These are phyloP conservation scores for Tribolium castaneum DNA, from an alignment of 1,140 invertebrate genomes.

Conservation along the genomic window DNA sequence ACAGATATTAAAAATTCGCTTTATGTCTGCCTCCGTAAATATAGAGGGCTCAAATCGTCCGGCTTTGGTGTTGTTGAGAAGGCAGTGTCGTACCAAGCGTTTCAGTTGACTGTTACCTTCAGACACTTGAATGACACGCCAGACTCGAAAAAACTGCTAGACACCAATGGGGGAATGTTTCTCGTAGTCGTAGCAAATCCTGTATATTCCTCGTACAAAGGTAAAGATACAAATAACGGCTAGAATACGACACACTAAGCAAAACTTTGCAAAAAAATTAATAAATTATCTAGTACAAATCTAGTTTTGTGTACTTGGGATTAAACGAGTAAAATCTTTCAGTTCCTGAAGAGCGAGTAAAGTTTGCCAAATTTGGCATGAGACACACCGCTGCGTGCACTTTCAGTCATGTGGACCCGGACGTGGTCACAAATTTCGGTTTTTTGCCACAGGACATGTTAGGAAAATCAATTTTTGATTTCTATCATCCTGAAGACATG, in stretches of 20 bases:
- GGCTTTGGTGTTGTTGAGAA: constrained; percentile 74
- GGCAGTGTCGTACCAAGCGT: constrained; percentile 76
- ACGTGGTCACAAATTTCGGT: constrained; percentile 84
- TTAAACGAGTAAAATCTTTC: constrained; percentile 49
- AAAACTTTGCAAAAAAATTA: no score
- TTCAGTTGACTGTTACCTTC: constrained; percentile 78
- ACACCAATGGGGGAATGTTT: constrained; percentile 69
- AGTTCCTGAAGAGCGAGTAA: constrained; percentile 74
- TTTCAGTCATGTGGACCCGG: constrained; percentile 80
- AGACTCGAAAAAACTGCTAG: constrained; percentile 54
- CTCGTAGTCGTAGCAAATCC: constrained; percentile 78
- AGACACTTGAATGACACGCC: constrained; percentile 68
- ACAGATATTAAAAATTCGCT: constrained; percentile 62
- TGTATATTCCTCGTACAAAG: constrained; percentile 80
- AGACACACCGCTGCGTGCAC: constrained; percentile 80
- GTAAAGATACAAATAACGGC: no score
- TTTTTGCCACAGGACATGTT: constrained; percentile 90
- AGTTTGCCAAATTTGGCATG: constrained; percentile 76
- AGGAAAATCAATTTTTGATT: constrained; percentile 83
- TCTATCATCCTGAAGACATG: constrained; percentile 90
- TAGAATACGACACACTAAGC: no score
- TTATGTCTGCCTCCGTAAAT: constrained; percentile 68
- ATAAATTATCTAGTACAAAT: no score
- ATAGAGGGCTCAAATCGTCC: constrained; percentile 65
- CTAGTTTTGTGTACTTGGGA: background rate